phyloP scores from a whole-genome alignment of 2,888 invertebrate genomes.

The Dryobotodes eremita region DNA sequence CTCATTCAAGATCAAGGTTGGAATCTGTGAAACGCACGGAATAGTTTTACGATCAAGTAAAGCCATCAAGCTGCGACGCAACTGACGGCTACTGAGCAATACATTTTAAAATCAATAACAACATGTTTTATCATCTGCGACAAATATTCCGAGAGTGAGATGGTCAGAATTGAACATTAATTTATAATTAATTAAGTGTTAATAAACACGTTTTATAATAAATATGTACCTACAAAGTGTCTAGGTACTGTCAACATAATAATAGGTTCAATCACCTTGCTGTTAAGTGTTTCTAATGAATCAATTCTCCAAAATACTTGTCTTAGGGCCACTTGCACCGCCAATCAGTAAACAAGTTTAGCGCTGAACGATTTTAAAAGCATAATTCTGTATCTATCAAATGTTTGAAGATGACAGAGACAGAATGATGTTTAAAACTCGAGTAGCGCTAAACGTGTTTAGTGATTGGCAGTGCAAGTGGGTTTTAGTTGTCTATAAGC shows the following conservation, averaged over 20 bases:
- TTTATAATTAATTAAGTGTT: neutral
- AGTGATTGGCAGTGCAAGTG: too few relatives aligned
- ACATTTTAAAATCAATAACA: slow-evolving; percentile 20
- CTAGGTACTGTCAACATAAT: neutral
- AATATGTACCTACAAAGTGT: neutral
- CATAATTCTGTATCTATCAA: too few relatives aligned
- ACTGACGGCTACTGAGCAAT: slow-evolving; percentile 35
- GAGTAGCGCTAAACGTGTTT: too few relatives aligned
- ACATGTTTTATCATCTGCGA: neutral
- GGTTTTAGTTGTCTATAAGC: neutral
- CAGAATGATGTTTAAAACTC: too few relatives aligned
- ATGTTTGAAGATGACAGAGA: too few relatives aligned
- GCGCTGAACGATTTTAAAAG: too few relatives aligned
- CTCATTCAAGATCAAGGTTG: slow-evolving; percentile 73
- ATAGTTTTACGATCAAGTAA: slow-evolving; percentile 59
- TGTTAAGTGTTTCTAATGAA: neutral
- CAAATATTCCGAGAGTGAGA: neutral
- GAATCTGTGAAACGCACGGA: slow-evolving; percentile 57
- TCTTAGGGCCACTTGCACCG: too few relatives aligned
- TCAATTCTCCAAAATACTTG: neutral
- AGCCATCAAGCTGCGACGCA: slow-evolving; percentile 44
- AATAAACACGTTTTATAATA: neutral
- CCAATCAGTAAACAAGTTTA: too few relatives aligned
- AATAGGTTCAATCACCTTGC: neutral
- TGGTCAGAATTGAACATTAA: neutral